Conservation (phyloP, 2,888 invertebrate species). For the Anodontia alba region DNA sequence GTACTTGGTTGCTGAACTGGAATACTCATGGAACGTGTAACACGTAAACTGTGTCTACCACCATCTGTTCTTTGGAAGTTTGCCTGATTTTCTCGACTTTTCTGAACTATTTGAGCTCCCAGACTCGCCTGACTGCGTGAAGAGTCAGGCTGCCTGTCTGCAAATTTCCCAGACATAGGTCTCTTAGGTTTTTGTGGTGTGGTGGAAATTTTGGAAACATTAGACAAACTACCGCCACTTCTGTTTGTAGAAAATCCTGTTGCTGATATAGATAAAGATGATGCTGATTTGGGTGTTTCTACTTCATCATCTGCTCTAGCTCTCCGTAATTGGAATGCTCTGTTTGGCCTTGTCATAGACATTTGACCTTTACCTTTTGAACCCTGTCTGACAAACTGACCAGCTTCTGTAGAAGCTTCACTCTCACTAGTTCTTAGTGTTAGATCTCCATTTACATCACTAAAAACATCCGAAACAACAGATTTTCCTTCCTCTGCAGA, state of each 20-base stretch:
- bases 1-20: constrained; percentile 51
- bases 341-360: constrained; percentile 87
- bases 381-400: constrained; percentile 77
- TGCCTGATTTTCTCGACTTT: constrained; percentile 68
- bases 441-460: constrained; percentile 61
- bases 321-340: constrained; percentile 89
- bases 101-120: constrained; percentile 77
- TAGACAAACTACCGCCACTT: constrained; percentile 55
- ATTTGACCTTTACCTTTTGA: constrained; percentile 81
- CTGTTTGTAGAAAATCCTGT: constrained; percentile 50
- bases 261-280: constrained; percentile 50
- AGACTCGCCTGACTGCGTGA: constrained; percentile 75
- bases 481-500: constrained; percentile 54
- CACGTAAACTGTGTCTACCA: constrained; percentile 74
- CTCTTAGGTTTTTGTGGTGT: constrained; percentile 62
- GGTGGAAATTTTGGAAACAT: constrained; percentile 52
- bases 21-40: constrained; percentile 57
- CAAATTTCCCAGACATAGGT: constrained; percentile 58
- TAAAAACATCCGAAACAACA: constrained; percentile 74
- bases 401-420: constrained; percentile 84
- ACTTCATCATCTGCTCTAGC: constrained; percentile 85
- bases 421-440: constrained; percentile 79
- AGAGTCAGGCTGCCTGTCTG: constrained; percentile 57
- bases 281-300: constrained; percentile 44
- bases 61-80: constrained; percentile 70